Conservation (phyloP, 2,113 vertebrate species). For the Engystomops pustulosus region DNA sequence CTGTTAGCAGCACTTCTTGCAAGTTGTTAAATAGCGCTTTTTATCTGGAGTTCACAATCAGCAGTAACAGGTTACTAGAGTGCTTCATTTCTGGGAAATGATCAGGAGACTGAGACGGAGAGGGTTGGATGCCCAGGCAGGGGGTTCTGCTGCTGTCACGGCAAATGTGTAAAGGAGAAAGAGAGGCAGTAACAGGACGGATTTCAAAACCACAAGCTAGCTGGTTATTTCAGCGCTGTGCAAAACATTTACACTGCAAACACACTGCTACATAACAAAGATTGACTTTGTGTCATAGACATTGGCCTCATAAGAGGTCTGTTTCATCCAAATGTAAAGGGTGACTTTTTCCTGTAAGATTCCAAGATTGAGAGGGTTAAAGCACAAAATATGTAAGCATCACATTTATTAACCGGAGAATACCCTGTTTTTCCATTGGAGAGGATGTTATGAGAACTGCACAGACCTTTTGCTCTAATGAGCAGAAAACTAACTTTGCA, state of each 20-base stretch:
- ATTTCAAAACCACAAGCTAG: conserved; percentile 32
- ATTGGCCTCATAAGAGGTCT: not conserved
- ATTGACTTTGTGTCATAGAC: conserved; percentile 6
- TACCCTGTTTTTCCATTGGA: not conserved
- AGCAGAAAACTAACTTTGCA: not conserved
- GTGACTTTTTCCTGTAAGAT: not conserved
- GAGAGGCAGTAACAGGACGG: conserved; percentile 23
- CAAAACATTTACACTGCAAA: conserved; percentile 45
- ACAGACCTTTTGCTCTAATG: not conserved
- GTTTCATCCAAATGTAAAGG: conserved; percentile 2
- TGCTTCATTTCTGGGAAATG: conserved; percentile 52
- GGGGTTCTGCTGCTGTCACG: conserved; percentile 25
- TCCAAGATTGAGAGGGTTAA: not conserved
- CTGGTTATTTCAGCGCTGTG: conserved; percentile 18
- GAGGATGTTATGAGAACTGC: not conserved
- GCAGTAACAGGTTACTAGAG: conserved; percentile 50
- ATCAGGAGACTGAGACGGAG: not conserved
- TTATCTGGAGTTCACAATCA: conserved; percentile 42
- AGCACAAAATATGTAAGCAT: conserved; percentile 22
- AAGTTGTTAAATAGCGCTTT: conserved; percentile 36
- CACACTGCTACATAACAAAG: conserved; percentile 15
- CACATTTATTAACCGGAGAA: conserved; percentile 19
- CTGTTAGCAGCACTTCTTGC: not conserved
- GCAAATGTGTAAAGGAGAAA: conserved; percentile 21
- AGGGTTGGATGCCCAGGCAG: not conserved